Evolutionary conservation across 2,113 vertebrate species (phyloP).

Genomic region (Condylura cristata): DNA sequence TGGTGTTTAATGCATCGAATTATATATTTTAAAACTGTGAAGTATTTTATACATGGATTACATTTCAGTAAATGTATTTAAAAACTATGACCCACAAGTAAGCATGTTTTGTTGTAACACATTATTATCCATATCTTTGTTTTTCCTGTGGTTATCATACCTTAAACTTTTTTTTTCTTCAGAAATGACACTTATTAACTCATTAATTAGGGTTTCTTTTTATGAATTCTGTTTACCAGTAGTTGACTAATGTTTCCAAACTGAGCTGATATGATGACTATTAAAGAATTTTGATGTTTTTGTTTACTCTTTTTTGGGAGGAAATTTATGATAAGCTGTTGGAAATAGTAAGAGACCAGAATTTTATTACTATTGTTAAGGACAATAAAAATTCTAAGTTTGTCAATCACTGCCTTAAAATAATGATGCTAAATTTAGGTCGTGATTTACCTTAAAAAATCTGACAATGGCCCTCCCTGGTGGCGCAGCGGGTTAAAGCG

Average conservation of each 20-base stretch:
- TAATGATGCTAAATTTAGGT: neutral
- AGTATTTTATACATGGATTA: neutral
- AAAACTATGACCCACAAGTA: neutral
- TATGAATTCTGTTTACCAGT: neutral
- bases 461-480: neutral
- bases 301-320: neutral
- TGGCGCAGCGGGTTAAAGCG: too few relatives aligned
- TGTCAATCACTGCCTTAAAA: neutral
- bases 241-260: neutral
- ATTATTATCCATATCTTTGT: neutral
- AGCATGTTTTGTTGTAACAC: neutral
- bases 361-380: neutral
- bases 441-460: constrained; percentile 3
- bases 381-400: neutral
- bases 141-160: neutral
- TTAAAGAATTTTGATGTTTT: constrained; percentile 12
- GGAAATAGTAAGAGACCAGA: neutral
- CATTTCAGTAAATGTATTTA: neutral
- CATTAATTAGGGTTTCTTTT: neutral
- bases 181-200: neutral
- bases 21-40: neutral
- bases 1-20: neutral
- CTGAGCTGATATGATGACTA: neutral
- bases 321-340: neutral
- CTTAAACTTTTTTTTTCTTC: neutral